phyloP scores from a whole-genome alignment of 1,140 invertebrate genomes.

The Oncopeltus fasciatus region DNA sequence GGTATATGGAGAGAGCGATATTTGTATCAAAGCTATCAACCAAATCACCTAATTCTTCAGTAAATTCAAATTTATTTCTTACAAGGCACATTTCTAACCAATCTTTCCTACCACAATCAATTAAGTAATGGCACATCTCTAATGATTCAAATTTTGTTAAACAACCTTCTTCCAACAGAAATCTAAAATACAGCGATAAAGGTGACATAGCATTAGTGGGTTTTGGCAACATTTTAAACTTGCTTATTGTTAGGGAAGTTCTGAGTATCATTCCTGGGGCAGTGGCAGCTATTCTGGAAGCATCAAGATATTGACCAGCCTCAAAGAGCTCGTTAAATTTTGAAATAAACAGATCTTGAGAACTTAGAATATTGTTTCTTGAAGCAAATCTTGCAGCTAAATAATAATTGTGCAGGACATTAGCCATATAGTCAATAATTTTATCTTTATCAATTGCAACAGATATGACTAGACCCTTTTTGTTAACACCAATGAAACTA shows the following conservation, averaged over 20 bases:
- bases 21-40: not conserved
- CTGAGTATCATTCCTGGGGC: not conserved
- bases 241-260: not conserved
- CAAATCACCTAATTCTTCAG: not conserved
- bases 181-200: not conserved
- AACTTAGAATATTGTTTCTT: not conserved
- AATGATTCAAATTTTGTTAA: not conserved
- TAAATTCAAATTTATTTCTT: not conserved
- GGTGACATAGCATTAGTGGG: not conserved
- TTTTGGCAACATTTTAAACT: not conserved
- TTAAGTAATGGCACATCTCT: not conserved
- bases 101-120: not conserved
- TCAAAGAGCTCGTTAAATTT: not conserved
- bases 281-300: not conserved
- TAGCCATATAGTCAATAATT: not conserved
- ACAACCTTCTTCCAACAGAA: not conserved
- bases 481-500: conserved; percentile 96
- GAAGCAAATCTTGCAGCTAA: not conserved
- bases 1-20: not conserved
- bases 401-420: not conserved
- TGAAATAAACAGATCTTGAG: not conserved
- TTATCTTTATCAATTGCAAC: not conserved
- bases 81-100: not conserved
- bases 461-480: conserved; percentile 52
- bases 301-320: not conserved